A percentile compares a stretch with the other conserved stretches of the same genome.
These are phyloP conservation scores for Nemotelus nigrinus DNA, from an alignment of 2,888 invertebrate species.

Conservation along the genomic window DNA sequence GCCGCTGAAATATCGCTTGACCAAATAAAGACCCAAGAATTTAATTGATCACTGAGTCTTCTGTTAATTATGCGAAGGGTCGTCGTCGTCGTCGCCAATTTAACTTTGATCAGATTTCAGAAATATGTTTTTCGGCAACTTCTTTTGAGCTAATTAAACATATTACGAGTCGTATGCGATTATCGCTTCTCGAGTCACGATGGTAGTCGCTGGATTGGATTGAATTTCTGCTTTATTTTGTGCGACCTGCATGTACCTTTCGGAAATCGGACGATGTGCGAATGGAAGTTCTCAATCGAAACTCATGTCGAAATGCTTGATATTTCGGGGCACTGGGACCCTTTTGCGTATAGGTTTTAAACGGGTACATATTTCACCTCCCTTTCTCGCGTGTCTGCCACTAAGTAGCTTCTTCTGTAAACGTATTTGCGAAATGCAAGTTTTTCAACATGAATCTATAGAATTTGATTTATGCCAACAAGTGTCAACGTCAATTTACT, in stretches of 20 bases:
- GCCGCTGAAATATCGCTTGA: not conserved
- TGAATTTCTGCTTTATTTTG: not conserved
- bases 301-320: too few species aligned
- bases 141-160: conserved; percentile 44
- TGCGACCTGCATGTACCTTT: not conserved
- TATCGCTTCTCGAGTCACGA: not conserved
- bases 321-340: too few species aligned
- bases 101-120: conserved; percentile 42
- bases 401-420: too few species aligned
- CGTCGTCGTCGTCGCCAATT: conserved; percentile 10
- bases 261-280: too few species aligned
- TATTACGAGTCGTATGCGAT: conserved; percentile 40
- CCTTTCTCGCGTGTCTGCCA: not conserved
- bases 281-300: too few species aligned
- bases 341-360: too few species aligned
- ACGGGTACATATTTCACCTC: not conserved
- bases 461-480: conserved; percentile 38
- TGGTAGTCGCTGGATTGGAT: not conserved
- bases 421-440: not conserved
- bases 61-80: conserved; percentile 40
- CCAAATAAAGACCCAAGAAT: conserved; percentile 38
- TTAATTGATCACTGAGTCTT: conserved; percentile 40
- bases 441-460: not conserved
- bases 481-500: conserved; percentile 43
- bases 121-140: conserved; percentile 43